These are phyloP conservation scores for Cryptocephalus primarius DNA, from an alignment of 2,888 invertebrate species.

Conservation along the genomic window DNA sequence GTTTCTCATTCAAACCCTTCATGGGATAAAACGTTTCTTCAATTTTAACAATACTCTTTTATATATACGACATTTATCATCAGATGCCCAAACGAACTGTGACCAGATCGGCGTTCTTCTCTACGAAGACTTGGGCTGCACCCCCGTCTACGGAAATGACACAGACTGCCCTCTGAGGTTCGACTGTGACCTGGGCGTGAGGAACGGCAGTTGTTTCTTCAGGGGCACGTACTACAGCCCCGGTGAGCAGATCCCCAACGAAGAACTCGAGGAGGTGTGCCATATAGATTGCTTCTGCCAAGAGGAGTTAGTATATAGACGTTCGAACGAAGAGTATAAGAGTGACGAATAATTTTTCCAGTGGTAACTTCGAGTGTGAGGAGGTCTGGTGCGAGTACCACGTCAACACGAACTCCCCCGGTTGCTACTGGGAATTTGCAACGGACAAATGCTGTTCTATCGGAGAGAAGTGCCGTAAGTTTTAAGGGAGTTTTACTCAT, in stretches of 20 bases:
- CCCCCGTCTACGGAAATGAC: constrained; percentile 9
- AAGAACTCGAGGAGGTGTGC: constrained; percentile 13
- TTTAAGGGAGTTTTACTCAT: too few relatives aligned
- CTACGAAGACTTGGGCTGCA: constrained; percentile 21
- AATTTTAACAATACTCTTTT: too few relatives aligned
- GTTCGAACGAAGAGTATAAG: neutral
- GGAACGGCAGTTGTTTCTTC: constrained; percentile 8
- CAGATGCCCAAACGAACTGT: constrained; percentile 26
- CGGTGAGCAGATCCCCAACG: constrained; percentile 8
- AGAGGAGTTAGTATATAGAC: constrained; percentile 4
- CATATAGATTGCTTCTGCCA: constrained; percentile 14
- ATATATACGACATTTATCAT: constrained; percentile 6
- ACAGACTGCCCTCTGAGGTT: constrained; percentile 11
- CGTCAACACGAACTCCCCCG: neutral
- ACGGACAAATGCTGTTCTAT: constrained; percentile 11
- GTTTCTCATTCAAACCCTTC: too few relatives aligned
- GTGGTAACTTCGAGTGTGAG: constrained; percentile 13
- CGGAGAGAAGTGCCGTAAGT: constrained; percentile 11
- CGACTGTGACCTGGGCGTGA: neutral
- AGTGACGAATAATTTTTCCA: too few relatives aligned
- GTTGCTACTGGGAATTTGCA: constrained; percentile 10
- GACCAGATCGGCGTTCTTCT: constrained; percentile 15
- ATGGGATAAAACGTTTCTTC: too few relatives aligned
- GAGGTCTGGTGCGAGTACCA: constrained; percentile 17
- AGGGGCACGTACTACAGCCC: constrained; percentile 7